These are phyloP conservation scores for Pitangus sulphuratus DNA, from an alignment of 2,797 vertebrate genomes.

Conservation along the genomic window DNA sequence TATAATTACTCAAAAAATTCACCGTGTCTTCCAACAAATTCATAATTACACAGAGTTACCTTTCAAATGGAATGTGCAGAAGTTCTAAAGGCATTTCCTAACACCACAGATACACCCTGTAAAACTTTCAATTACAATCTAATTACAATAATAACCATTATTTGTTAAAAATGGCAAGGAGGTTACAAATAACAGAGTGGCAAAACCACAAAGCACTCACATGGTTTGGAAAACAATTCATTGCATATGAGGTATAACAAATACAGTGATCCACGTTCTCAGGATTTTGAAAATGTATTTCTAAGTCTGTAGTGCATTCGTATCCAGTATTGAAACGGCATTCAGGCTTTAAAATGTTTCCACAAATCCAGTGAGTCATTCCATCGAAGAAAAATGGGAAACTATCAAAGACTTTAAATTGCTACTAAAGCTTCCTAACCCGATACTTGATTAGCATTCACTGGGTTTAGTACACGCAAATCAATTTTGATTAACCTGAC, in stretches of 20 bases:
- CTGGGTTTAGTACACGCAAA: conserved; percentile 58
- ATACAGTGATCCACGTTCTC: neutral
- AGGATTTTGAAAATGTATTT: neutral
- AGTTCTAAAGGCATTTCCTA: neutral
- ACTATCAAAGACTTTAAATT: neutral
- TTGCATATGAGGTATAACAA: neutral
- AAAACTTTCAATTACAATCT: neutral
- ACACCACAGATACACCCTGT: neutral
- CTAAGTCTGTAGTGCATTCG: neutral
- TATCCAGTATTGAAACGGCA: neutral
- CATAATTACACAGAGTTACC: neutral
- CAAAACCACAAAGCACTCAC: conserved; percentile 20
- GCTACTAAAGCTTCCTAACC: neutral
- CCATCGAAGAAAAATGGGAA: neutral
- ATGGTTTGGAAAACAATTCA: neutral
- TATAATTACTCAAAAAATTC: neutral
- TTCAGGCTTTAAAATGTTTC: neutral
- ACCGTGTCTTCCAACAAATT: neutral
- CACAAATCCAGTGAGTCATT: neutral
- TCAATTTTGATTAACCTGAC: conserved; percentile 76
- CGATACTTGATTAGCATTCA: conserved; percentile 59
- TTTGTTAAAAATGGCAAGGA: neutral
- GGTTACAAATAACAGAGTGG: neutral
- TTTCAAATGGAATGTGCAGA: neutral
- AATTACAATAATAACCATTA: neutral